phyloP scores from a whole-genome alignment of 2,797 vertebrate species.

The Mormyrops boulengeri region DNA sequence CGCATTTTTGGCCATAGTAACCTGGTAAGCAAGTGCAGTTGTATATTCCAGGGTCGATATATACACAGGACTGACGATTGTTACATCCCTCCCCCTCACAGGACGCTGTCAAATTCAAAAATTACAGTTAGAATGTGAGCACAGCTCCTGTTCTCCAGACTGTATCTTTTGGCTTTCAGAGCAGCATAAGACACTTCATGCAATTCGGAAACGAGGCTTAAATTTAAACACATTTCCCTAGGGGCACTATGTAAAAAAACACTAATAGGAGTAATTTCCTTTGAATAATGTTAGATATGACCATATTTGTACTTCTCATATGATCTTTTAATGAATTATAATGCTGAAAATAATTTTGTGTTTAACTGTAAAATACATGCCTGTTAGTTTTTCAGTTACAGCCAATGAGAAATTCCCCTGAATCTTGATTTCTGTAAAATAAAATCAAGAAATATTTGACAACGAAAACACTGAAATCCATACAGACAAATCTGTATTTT shows the following conservation, averaged over 20 bases:
- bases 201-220: neutral
- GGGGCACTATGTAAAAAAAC: neutral
- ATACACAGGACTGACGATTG: constrained; percentile 57
- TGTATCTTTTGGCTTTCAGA: neutral
- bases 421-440: constrained; percentile 50
- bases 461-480: neutral
- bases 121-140: neutral
- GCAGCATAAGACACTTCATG: neutral
- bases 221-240: neutral
- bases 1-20: constrained; percentile 70
- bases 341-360: neutral
- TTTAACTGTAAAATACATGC: constrained; percentile 40
- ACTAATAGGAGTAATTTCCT: neutral
- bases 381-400: constrained; percentile 57
- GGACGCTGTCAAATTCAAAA: constrained; percentile 39
- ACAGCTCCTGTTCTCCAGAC: neutral
- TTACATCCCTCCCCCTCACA: constrained; percentile 58
- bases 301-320: neutral
- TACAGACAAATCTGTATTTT: neutral
- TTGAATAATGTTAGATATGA: neutral
- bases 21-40: constrained; percentile 70
- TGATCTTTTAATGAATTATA: neutral
- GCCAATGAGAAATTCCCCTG: constrained; percentile 46
- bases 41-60: constrained; percentile 51
- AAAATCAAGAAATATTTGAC: constrained; percentile 22